Evolutionary conservation across 1,140 invertebrate species (phyloP).

Genomic region (Lethocerus indicus): DNA sequence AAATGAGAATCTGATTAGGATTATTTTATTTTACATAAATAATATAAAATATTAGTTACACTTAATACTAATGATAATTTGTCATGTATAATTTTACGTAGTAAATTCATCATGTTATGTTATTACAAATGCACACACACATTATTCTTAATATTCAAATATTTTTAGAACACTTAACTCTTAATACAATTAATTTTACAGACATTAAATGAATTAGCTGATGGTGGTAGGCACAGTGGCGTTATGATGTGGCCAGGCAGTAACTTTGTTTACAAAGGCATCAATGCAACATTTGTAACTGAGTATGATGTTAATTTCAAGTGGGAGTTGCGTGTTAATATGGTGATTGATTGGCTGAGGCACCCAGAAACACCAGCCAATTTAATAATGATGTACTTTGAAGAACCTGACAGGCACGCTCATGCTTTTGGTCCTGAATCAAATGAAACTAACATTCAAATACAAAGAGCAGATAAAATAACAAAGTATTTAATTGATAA

Average conservation of each 20-base stretch:
- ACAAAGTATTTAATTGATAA: constrained; percentile 36
- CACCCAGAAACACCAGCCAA: constrained; percentile 34
- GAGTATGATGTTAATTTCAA: constrained; percentile 29
- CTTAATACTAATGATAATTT: no score
- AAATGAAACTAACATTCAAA: constrained; percentile 26
- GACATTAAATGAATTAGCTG: constrained; percentile 34
- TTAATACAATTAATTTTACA: constrained; percentile 20
- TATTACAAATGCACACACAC: no score
- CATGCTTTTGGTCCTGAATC: constrained; percentile 32
- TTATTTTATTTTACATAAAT: no score
- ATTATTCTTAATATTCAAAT: no score
- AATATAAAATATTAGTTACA: no score
- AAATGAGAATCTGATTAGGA: no score
- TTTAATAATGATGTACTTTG: constrained; percentile 50
- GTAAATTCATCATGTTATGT: no score
- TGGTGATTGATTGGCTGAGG: constrained; percentile 45
- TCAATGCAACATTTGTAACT: constrained; percentile 27
- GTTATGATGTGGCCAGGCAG: constrained; percentile 44
- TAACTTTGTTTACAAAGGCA: constrained; percentile 27
- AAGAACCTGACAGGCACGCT: constrained; percentile 47
- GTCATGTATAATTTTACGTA: no score
- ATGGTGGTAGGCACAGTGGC: constrained; percentile 29
- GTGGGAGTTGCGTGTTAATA: constrained; percentile 37
- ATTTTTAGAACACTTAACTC: no score
- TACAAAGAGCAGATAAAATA: constrained; percentile 34